phyloP scores from a whole-genome alignment of 2,797 vertebrate genomes.

The Podarcis siculus region DNA sequence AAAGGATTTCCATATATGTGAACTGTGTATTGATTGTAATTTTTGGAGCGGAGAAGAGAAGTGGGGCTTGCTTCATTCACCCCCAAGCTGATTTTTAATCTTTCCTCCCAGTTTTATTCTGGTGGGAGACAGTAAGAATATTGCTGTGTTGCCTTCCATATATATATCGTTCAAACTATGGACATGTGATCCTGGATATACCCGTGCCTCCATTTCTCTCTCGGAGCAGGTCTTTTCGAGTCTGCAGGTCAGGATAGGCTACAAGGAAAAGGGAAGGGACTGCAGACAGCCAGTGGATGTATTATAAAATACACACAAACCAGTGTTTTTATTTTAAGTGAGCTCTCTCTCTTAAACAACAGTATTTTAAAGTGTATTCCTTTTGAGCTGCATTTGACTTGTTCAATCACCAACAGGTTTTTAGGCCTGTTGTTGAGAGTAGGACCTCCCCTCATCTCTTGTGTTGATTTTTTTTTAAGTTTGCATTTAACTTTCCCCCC shows the following conservation, averaged over 20 bases:
- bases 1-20: too few relatives aligned
- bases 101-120: not conserved
- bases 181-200: too few relatives aligned
- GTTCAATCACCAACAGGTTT: not conserved
- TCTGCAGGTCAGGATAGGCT: not conserved
- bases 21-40: too few relatives aligned
- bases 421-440: not conserved
- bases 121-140: too few relatives aligned
- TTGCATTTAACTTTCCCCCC: slow-evolving; percentile 19
- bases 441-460: not conserved
- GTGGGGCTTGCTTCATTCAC: not conserved
- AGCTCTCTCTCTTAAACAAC: not conserved
- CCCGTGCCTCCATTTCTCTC: not conserved
- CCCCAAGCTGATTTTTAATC: not conserved
- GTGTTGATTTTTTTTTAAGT: not conserved
- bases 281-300: not conserved
- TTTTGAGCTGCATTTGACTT: not conserved
- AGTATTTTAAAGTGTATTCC: not conserved
- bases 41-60: too few relatives aligned
- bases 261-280: not conserved
- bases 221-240: not conserved
- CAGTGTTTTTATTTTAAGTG: not conserved
- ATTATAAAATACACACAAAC: not conserved
- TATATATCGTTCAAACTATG: not conserved
- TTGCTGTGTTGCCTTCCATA: not conserved